Conservation (phyloP, 1,140 invertebrate species). For the Calosoma granatense region DNA sequence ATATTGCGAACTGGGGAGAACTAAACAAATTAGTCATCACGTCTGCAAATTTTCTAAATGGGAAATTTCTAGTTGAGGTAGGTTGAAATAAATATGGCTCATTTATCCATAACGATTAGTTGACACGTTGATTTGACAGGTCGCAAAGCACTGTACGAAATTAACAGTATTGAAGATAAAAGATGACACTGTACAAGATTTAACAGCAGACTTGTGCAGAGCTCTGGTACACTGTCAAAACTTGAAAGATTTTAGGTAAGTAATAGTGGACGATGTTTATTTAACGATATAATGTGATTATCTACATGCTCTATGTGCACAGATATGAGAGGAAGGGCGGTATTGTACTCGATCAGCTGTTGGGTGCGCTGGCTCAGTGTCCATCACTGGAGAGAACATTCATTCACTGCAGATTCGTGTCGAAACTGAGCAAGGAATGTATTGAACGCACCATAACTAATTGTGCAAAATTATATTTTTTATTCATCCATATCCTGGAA, state of each 20-base stretch:
- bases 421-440: background rate
- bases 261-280: no score
- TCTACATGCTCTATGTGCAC: no score
- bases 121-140: background rate
- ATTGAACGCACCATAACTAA: background rate
- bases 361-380: background rate
- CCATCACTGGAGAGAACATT: background rate
- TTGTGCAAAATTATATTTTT: background rate
- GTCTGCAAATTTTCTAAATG: background rate
- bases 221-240: background rate
- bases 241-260: background rate
- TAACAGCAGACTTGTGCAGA: background rate
- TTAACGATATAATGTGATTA: no score
- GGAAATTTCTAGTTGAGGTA: background rate
- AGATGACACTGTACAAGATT: background rate
- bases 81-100: background rate
- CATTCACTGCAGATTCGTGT: background rate
- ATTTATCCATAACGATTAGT: background rate
- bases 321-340: background rate
- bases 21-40: background rate
- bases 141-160: background rate
- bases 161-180: background rate
- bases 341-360: background rate
- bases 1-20: background rate
- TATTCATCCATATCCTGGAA: background rate